Percentiles rank a stretch among this genome's conserved stretches.
Evolutionary conservation across 2,888 invertebrate genomes (phyloP).

Genomic region (Lithophane ornitopus): DNA sequence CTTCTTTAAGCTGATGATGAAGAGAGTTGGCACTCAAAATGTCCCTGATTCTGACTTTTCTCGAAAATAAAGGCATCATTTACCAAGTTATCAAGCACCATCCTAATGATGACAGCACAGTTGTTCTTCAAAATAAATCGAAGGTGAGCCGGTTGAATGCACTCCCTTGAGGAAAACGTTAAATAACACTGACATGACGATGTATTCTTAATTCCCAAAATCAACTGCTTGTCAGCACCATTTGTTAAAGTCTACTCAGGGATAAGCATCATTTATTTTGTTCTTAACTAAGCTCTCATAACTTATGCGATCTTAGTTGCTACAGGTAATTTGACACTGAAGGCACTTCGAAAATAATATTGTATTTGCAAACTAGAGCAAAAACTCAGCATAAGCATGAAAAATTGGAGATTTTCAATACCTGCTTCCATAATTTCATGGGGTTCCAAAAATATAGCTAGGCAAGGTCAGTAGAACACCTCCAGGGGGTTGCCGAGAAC

Average conservation of each 20-base stretch:
- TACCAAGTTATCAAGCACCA: background rate
- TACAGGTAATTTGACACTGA: constrained; percentile 2
- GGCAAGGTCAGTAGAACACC: background rate
- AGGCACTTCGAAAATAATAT: background rate
- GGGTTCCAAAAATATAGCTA: background rate
- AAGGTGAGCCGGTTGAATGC: constrained; percentile 54
- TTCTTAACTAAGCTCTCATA: background rate
- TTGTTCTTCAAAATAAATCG: constrained; percentile 27
- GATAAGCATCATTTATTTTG: constrained; percentile 26
- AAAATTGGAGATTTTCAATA: background rate
- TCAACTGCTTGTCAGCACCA: constrained; percentile 27
- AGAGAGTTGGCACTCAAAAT: background rate
- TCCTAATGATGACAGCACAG: constrained; percentile 9
- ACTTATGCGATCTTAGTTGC: background rate
- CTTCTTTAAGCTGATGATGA: background rate
- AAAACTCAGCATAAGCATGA: background rate
- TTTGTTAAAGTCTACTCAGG: constrained; percentile 43
- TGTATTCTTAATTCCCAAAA: constrained; percentile 36
- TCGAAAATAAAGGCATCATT: constrained; percentile 9
- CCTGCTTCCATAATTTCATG: background rate
- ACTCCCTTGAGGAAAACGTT: constrained; percentile 50
- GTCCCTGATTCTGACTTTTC: background rate
- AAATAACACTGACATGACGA: constrained; percentile 13
- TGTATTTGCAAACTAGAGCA: background rate
- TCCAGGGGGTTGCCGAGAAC: background rate